phyloP scores from a whole-genome alignment of 1,140 invertebrate genomes.

The Hycleus cichorii region DNA sequence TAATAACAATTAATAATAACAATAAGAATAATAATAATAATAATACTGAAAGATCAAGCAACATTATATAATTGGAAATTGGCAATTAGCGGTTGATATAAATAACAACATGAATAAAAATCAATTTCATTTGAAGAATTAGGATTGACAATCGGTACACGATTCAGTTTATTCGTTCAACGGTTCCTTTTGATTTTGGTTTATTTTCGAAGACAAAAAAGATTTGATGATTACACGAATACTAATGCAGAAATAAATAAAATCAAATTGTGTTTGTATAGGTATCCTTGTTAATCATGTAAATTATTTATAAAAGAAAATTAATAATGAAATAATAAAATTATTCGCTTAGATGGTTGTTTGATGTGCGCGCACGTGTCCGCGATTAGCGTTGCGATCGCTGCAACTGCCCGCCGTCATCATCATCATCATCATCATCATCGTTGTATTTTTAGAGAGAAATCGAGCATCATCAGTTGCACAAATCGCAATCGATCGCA shows the following conservation, averaged over 20 bases:
- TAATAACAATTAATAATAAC: constrained; percentile 7
- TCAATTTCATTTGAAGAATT: no score
- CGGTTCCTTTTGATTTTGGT: neutral
- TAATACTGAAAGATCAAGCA: constrained; percentile 3
- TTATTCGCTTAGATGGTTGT: constrained; percentile 31
- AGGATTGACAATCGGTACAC: constrained; percentile 14
- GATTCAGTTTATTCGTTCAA: constrained; percentile 17
- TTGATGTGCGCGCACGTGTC: constrained; percentile 28
- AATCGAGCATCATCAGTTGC: neutral
- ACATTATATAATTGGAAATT: neutral
- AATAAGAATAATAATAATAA: constrained; percentile 6
- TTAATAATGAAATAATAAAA: constrained; percentile 18
- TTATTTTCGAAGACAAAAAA: no score
- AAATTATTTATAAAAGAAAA: constrained; percentile 26
- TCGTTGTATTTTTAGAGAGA: neutral
- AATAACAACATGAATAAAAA: no score
- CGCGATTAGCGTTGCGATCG: constrained; percentile 10
- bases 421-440: neutral
- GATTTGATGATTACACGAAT: constrained; percentile 5
- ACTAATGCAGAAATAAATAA: constrained; percentile 12
- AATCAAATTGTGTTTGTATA: constrained; percentile 30
- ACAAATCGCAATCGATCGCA: neutral
- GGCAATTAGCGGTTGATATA: no score
- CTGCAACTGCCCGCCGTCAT: neutral
- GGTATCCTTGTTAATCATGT: constrained; percentile 36